A percentile compares a stretch with the other conserved stretches of the same genome.
Conservation (phyloP, 2,797 vertebrate genomes). For the Poecilia wingei region DNA sequence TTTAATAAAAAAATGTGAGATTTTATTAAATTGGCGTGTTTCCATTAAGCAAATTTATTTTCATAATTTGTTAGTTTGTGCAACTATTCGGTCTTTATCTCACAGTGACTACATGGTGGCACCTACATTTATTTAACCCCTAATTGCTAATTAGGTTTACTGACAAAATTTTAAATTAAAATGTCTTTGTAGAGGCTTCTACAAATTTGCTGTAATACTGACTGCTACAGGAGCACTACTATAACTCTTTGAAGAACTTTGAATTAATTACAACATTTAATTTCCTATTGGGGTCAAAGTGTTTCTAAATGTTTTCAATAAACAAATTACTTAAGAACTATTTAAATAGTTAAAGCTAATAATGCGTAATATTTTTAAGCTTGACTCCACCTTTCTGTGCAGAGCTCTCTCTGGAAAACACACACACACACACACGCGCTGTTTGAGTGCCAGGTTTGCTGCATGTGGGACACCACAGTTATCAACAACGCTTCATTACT, state of each 20-base stretch:
- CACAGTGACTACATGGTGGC: neutral
- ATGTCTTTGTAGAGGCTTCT: no score
- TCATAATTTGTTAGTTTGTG: no score
- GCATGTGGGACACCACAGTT: conserved; percentile 57
- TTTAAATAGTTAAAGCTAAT: neutral
- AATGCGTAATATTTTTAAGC: neutral
- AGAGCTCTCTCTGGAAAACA: conserved; percentile 30
- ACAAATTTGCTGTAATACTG: no score
- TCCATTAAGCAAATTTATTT: no score
- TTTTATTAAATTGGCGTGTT: no score
- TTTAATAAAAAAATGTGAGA: no score
- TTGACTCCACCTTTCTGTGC: conserved; percentile 30
- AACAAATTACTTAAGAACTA: neutral
- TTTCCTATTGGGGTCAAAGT: no score
- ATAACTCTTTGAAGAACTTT: no score
- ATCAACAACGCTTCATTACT: conserved; percentile 71
- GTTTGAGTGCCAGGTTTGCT: conserved; percentile 43
- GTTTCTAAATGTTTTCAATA: neutral
- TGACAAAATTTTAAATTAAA: neutral
- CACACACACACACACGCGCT: conserved; percentile 17
- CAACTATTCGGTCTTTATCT: neutral
- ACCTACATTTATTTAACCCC: neutral
- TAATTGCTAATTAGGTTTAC: no score
- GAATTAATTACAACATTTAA: no score
- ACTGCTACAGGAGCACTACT: no score